A percentile compares a stretch with the other conserved stretches of the same genome.
Evolutionary conservation across 2,888 invertebrate genomes (phyloP).

Genomic region (Cabera pusaria): DNA sequence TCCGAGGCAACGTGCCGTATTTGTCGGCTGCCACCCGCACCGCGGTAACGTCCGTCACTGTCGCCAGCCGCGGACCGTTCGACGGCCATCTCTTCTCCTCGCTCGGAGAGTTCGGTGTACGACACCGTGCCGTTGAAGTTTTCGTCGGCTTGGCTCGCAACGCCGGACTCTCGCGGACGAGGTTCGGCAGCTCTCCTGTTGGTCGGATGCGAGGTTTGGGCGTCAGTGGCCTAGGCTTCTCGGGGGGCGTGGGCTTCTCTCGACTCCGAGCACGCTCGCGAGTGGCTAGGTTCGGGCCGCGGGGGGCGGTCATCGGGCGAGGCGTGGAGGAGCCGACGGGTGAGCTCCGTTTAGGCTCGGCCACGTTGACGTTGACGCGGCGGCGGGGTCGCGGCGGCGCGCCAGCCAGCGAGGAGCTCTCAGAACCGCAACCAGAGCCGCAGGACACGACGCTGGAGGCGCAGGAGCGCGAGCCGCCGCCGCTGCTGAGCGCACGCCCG

Average conservation of each 20-base stretch:
- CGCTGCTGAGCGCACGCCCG: conserved; percentile 87
- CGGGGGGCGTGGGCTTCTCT: conserved; percentile 81
- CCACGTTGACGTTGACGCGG: conserved; percentile 84
- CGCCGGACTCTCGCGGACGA: conserved; percentile 75
- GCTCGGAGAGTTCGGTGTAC: conserved; percentile 85
- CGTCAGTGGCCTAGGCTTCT: conserved; percentile 71
- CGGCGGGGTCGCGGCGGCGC: conserved; percentile 74
- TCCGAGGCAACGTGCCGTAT: conserved; percentile 90
- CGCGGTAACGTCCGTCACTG: conserved; percentile 57
- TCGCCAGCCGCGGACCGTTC: conserved; percentile 65
- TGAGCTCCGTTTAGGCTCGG: conserved; percentile 78
- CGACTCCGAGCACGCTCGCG: conserved; percentile 84
- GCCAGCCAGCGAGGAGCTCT: conserved; percentile 88
- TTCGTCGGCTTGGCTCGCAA: conserved; percentile 74
- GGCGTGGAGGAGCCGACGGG: conserved; percentile 80
- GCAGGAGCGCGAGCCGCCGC: conserved; percentile 87
- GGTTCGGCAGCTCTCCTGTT: conserved; percentile 79
- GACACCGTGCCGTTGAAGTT: conserved; percentile 83
- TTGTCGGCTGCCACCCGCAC: conserved; percentile 85
- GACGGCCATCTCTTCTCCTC: conserved; percentile 90
- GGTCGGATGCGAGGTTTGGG: conserved; percentile 76
- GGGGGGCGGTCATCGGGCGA: conserved; percentile 74
- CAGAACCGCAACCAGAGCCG: conserved; percentile 91
- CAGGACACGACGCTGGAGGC: conserved; percentile 91
- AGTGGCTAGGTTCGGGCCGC: conserved; percentile 77